Percentiles rank a stretch among this genome's conserved stretches.
Evolutionary conservation across 2,113 vertebrate genomes (phyloP).

Genomic region (Sapayoa aenigma): DNA sequence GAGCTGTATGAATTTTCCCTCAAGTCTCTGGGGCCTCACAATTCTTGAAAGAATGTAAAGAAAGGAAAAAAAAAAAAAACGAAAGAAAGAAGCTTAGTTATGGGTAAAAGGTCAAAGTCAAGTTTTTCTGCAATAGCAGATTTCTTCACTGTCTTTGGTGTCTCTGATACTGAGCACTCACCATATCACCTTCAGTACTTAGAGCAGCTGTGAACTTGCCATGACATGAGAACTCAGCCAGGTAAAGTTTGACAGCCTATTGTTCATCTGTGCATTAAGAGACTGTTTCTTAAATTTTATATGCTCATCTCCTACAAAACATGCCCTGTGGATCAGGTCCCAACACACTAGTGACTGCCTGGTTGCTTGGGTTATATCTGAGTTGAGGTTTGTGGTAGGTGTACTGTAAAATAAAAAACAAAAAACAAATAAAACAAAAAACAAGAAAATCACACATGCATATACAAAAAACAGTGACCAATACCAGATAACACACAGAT

Average conservation of each 20-base stretch:
- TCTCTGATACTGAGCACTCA: neutral
- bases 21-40: slow-evolving; percentile 29
- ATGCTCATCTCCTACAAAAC: neutral
- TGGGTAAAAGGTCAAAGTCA: slow-evolving; percentile 20
- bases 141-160: neutral
- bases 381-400: slow-evolving; percentile 28
- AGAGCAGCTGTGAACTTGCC: neutral
- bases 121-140: neutral
- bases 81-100: neutral
- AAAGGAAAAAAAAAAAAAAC: neutral
- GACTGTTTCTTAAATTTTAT: neutral
- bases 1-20: slow-evolving; percentile 39
- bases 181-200: neutral
- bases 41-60: slow-evolving; percentile 44
- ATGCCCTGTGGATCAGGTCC: neutral
- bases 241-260: neutral
- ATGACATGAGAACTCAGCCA: neutral
- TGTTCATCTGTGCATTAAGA: neutral
- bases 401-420: neutral
- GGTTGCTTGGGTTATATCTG: neutral
- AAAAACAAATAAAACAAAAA: neutral
- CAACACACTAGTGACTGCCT: neutral
- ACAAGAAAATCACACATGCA: neutral
- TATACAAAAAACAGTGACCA: neutral
- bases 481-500: slow-evolving; percentile 1